phyloP scores from a whole-genome alignment of 2,113 vertebrate species.

The Zootoca vivipara region DNA sequence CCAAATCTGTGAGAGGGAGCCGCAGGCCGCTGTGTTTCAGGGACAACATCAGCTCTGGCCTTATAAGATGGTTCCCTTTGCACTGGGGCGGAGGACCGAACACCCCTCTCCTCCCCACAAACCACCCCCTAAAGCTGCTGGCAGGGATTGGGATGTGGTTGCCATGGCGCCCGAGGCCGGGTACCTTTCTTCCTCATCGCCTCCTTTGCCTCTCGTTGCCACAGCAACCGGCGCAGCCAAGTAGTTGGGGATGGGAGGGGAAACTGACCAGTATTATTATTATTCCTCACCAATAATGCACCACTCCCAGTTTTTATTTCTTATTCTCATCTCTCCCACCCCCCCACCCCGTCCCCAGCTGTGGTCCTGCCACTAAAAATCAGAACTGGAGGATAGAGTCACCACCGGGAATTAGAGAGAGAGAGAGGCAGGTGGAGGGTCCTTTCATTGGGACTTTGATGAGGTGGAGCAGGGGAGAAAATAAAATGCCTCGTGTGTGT shows the following conservation, averaged over 20 bases:
- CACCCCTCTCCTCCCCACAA: background rate
- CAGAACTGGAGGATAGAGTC: background rate
- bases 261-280: background rate
- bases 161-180: conserved; percentile 19
- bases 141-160: background rate
- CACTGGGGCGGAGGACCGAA: background rate
- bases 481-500: too few relatives aligned
- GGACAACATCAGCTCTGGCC: too few relatives aligned
- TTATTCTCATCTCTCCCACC: background rate
- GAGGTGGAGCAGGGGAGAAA: background rate
- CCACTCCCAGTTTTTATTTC: background rate
- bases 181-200: conserved; percentile 5
- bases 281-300: too few relatives aligned
- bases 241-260: background rate
- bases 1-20: background rate
- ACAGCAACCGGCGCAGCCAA: conserved; percentile 20
- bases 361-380: background rate
- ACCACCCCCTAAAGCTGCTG: background rate
- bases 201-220: conserved; percentile 14
- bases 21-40: background rate
- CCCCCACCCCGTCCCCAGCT: background rate
- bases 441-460: background rate
- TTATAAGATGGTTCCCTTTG: background rate
- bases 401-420: background rate
- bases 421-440: background rate